phyloP scores from a whole-genome alignment of 2,797 vertebrate species.

The Oreonectes daqikongensis region DNA sequence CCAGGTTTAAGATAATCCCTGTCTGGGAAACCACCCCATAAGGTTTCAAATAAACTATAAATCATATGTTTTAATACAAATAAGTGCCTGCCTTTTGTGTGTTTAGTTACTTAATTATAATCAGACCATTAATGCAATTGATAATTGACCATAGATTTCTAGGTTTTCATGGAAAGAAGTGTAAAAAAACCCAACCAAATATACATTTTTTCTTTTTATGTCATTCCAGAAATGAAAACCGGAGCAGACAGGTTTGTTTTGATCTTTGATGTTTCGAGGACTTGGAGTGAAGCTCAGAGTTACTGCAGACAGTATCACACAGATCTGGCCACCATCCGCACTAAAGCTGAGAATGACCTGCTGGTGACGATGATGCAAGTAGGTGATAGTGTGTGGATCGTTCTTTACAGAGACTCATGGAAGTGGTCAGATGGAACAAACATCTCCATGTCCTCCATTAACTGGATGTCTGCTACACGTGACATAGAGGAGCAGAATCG shows the following conservation, averaged over 20 bases:
- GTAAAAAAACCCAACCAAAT: not conserved
- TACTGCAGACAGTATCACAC: constrained; percentile 8
- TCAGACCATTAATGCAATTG: too few species aligned
- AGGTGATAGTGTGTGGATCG: not conserved
- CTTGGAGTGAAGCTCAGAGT: not conserved
- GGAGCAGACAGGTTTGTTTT: not conserved
- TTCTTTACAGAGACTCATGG: not conserved
- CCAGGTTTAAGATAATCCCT: too few species aligned
- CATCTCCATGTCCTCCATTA: not conserved
- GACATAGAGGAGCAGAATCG: not conserved
- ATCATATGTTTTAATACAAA: too few species aligned
- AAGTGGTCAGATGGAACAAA: constrained; percentile 28
- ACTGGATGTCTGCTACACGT: not conserved
- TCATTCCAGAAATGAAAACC: not conserved
- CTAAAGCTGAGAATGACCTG: not conserved
- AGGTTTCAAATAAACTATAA: too few species aligned
- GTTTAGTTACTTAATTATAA: too few species aligned
- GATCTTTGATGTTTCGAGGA: too few species aligned
- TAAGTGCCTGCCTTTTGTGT: too few species aligned
- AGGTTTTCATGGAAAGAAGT: too few species aligned
- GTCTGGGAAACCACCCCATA: too few species aligned
- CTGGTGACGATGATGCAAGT: fast-evolving
- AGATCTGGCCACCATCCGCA: constrained; percentile 1
- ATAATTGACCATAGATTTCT: too few species aligned
- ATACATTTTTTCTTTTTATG: too few species aligned